A percentile compares a stretch with the other conserved stretches of the same genome.
Conservation (phyloP, 1,140 invertebrate genomes). For the Macrotrachela quadricornifera region DNA sequence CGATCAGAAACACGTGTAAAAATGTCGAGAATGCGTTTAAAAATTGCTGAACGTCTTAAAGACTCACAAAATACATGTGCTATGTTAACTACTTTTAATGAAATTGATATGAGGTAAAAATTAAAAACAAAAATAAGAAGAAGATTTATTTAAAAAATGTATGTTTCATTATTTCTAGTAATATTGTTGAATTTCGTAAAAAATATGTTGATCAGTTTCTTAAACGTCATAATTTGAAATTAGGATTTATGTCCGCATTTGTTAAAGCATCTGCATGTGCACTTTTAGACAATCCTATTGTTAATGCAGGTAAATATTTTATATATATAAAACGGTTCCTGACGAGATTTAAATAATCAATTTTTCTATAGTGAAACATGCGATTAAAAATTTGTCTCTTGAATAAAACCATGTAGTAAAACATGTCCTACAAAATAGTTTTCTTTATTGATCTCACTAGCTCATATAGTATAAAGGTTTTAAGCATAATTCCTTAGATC, state of each 20-base stretch:
- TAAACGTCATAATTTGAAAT: slow-evolving; percentile 51
- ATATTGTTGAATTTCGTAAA: slow-evolving; percentile 82
- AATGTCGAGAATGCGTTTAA: slow-evolving; percentile 87
- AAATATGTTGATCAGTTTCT: slow-evolving; percentile 43
- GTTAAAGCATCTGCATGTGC: slow-evolving; percentile 80
- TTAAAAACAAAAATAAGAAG: no score
- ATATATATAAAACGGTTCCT: not conserved
- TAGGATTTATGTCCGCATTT: slow-evolving; percentile 98
- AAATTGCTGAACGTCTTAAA: slow-evolving; percentile 84
- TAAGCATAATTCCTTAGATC: no score
- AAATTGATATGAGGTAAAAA: slow-evolving; percentile 91
- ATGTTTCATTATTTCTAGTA: slow-evolving; percentile 32
- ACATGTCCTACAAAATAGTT: no score
- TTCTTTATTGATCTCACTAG: no score
- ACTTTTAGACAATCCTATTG: slow-evolving; percentile 73
- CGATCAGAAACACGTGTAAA: slow-evolving; percentile 43
- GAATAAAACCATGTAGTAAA: not conserved
- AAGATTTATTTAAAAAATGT: not conserved
- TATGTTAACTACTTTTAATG: slow-evolving; percentile 98
- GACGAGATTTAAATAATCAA: no score
- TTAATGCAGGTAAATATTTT: slow-evolving; percentile 49
- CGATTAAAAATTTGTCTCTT: no score
- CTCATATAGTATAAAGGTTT: no score
- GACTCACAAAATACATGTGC: slow-evolving; percentile 95
- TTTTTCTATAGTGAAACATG: not conserved